Evolutionary conservation across 2,113 vertebrate species (phyloP).

Genomic region (Acinonyx jubatus): DNA sequence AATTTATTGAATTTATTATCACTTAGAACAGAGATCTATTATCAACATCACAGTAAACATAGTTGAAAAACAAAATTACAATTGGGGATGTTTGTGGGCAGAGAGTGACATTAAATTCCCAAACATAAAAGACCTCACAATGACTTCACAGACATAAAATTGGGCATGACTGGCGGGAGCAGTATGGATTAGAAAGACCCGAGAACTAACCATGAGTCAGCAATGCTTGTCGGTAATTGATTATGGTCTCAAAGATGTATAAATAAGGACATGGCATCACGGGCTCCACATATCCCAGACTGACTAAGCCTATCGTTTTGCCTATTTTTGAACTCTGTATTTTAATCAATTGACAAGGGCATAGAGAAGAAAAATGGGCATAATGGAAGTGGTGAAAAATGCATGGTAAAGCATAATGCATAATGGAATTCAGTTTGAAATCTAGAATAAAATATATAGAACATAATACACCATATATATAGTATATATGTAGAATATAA

Average conservation of each 20-base stretch:
- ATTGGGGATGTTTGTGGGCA: background rate
- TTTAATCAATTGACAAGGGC: background rate
- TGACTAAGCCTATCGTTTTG: background rate
- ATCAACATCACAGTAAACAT: background rate
- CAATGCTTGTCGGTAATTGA: background rate
- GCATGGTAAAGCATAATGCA: background rate
- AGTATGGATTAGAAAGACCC: background rate
- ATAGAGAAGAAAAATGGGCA: background rate
- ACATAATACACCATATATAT: background rate
- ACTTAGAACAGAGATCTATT: background rate
- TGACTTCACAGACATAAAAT: background rate
- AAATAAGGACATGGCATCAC: background rate
- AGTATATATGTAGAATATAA: background rate
- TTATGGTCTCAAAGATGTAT: background rate
- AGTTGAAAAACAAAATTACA: background rate
- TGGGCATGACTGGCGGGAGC: background rate
- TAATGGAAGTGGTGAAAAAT: background rate
- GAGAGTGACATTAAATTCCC: background rate
- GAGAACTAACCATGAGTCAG: background rate
- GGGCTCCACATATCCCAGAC: background rate
- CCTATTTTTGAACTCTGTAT: background rate
- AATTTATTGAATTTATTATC: conserved; percentile 13
- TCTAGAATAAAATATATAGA: background rate
- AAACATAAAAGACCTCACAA: background rate
- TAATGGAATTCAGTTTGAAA: background rate